Percentiles rank a stretch among this genome's conserved stretches.
These are phyloP conservation scores for Lagopus muta DNA, from an alignment of 2,113 vertebrate genomes.

Conservation along the genomic window DNA sequence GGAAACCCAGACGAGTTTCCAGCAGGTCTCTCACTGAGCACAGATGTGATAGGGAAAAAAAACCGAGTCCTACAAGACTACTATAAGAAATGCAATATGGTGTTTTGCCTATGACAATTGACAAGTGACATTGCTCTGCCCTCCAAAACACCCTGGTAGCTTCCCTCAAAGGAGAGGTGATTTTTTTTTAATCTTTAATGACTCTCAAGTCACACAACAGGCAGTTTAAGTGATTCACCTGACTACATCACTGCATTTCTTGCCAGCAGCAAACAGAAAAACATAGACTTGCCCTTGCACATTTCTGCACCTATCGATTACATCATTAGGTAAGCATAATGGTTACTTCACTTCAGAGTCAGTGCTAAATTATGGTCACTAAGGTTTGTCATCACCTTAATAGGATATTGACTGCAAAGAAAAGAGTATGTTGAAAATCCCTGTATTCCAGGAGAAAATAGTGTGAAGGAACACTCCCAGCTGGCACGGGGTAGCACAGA, in stretches of 20 bases:
- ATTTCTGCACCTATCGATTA: conserved; percentile 47
- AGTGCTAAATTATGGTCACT: conserved; percentile 42
- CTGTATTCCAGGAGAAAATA: not conserved
- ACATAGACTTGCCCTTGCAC: conserved; percentile 8
- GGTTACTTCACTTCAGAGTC: conserved; percentile 54
- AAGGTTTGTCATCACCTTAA: conserved; percentile 65
- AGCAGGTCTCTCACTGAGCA: not conserved
- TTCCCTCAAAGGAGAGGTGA: not conserved
- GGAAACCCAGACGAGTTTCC: not conserved
- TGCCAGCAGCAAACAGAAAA: conserved; percentile 31
- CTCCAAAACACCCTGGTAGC: not conserved
- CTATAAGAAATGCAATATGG: not conserved
- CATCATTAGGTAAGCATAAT: conserved; percentile 70
- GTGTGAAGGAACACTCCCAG: not conserved
- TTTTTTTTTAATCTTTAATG: not conserved
- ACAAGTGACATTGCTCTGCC: not conserved
- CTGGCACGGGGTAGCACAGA: not conserved
- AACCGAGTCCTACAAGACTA: not conserved
- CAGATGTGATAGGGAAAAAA: not conserved
- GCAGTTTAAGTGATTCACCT: conserved; percentile 40
- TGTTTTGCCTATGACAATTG: not conserved
- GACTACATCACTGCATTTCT: not conserved
- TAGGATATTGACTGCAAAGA: conserved; percentile 41
- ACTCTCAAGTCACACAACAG: conserved; percentile 30
- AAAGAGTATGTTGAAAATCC: not conserved